A percentile compares a stretch with the other conserved stretches of the same genome.
These are phyloP conservation scores for Patiria pectinifera DNA, from an alignment of 53 echinoderm and acorn worm genomes.

Conservation along the genomic window DNA sequence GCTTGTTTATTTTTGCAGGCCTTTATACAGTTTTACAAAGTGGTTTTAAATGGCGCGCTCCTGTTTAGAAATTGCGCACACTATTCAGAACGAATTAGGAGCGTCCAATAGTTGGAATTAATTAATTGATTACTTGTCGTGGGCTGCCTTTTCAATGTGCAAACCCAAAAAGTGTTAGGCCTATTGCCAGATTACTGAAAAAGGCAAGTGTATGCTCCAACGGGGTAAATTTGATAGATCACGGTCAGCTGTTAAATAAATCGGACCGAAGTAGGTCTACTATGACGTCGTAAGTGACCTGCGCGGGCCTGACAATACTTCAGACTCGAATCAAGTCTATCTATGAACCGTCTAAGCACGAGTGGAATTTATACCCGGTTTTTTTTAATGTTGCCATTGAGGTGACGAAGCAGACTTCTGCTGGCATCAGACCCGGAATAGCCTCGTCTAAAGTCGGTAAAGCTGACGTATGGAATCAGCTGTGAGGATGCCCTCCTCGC, in stretches of 20 bases:
- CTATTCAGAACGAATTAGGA: too few species aligned
- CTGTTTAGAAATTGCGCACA: too few species aligned
- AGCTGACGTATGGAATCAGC: neutral
- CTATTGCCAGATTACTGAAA: too few species aligned
- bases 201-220: neutral
- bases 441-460: neutral
- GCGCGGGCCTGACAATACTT: neutral
- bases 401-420: neutral
- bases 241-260: neutral
- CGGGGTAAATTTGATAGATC: neutral
- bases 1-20: too few species aligned
- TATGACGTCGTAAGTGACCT: too few species aligned
- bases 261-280: too few species aligned
- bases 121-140: too few species aligned
- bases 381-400: neutral
- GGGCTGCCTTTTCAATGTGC: too few species aligned
- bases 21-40: too few species aligned
- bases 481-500: neutral
- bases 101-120: too few species aligned
- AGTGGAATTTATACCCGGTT: neutral
- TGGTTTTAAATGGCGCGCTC: too few species aligned
- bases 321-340: neutral
- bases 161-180: too few species aligned
- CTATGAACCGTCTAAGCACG: neutral
- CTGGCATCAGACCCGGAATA: neutral